Conservation (phyloP, 2,888 invertebrate genomes). For the Ormyrus nitidulus region DNA sequence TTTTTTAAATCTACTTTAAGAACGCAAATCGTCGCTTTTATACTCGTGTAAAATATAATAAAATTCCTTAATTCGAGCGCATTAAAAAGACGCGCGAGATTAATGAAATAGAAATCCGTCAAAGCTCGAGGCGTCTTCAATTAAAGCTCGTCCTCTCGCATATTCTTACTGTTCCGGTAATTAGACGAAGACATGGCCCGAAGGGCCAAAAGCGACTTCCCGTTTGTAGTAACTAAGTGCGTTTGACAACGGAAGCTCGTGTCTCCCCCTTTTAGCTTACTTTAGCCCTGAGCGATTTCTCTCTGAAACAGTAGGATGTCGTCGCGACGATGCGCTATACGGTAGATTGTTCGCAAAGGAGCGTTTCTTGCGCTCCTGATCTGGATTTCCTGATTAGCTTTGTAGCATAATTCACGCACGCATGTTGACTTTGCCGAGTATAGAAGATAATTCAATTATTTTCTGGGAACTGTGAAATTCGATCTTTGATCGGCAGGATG, state of each 20-base stretch:
- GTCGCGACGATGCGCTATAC: conserved; percentile 33
- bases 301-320: conserved; percentile 55
- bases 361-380: conserved; percentile 29
- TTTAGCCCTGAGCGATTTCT: conserved; percentile 66
- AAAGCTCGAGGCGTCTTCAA: conserved; percentile 15
- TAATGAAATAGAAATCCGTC: not conserved
- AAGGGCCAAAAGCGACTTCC: conserved; percentile 68
- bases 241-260: conserved; percentile 74
- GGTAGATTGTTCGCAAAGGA: conserved; percentile 51
- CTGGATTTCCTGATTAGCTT: conserved; percentile 47
- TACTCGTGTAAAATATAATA: no score
- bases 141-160: conserved; percentile 48
- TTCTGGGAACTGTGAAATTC: no score
- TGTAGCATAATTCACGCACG: not conserved
- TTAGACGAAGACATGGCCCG: conserved; percentile 70
- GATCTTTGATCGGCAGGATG: no score
- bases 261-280: conserved; percentile 63
- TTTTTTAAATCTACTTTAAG: no score
- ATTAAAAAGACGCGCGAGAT: no score
- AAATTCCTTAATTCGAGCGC: no score
- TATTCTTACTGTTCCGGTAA: conserved; percentile 65
- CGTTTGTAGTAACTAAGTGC: conserved; percentile 75
- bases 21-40: no score
- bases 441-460: not conserved
- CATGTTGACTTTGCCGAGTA: not conserved